Base-by-base conservation (phyloP, 2,113 vertebrate genomes). In the Nycticorax nycticorax region DNA sequence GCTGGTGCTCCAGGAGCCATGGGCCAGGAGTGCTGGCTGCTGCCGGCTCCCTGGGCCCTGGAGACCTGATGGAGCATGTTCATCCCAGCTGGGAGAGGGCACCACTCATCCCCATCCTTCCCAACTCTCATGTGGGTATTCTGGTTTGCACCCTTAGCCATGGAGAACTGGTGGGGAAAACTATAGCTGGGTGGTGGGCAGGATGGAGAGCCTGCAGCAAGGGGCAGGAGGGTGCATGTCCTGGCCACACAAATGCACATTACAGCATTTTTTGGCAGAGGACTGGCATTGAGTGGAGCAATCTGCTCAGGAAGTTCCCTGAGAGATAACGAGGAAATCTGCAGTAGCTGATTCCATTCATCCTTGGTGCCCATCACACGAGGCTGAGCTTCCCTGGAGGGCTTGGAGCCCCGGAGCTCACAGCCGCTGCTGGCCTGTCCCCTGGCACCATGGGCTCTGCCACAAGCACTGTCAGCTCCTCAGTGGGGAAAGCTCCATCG, bases 191-290 rank as follows among this genome's bases (percentile, higher is more conserved):
- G 33, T 43, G 14, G 14, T 43, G 53, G 39, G 59, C 35, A 72
- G 57, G 43, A 85, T 6, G 48, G 35, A 82, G 26, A 92, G 8
- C 45, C 47, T 43, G 33, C 62, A 76, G 41, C 33, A 41, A 35
- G 27, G 16, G 32, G 28, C 48, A 60, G 72, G 43, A 71, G 19
- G 18, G 8, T 71, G 26, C 20, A 39, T 48, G 57, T 50, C 52
- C 60, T 56, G 67, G 50, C 41, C 45, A 37, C 0, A 1, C 56
- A 21, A 76, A 63, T 0, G 0, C 20, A 26, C 0, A 0, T 53
- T 41, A 53, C 24, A 57, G 41, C 10, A 14, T 2, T 43, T 88
- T 53, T 62, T 74, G 21, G 47, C n/a, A 53, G 37, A 71, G 21
- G 33, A 47, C 23, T 87, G 47, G 48, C 37, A 10, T 7, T 5